A percentile compares a stretch with the other conserved stretches of the same genome.
phyloP scores from a whole-genome alignment of 2,888 invertebrate genomes.

The Stegana nigrithorax region DNA sequence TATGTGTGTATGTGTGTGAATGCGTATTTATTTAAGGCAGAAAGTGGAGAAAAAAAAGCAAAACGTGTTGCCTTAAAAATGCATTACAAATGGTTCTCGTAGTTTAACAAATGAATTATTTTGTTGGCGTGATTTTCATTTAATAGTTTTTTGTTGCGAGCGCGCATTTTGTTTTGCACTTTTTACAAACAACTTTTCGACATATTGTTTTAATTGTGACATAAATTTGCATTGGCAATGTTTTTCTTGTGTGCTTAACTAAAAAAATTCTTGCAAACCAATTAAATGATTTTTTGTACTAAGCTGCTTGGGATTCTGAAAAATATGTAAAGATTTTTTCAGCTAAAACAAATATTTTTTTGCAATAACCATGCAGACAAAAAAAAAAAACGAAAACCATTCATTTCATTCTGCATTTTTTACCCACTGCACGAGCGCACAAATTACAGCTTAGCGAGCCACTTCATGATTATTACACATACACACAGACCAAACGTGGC shows the following conservation, averaged over 20 bases:
- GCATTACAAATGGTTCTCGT: conserved; percentile 8
- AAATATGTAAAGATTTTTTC: too few relatives aligned
- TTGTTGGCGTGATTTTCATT: conserved; percentile 8
- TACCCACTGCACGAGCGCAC: too few relatives aligned
- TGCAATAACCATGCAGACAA: too few relatives aligned
- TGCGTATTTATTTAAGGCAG: background rate
- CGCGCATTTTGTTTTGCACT: background rate
- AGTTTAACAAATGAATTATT: conserved; percentile 17
- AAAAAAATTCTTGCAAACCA: background rate
- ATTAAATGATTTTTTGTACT: conserved; percentile 5
- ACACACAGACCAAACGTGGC: background rate
- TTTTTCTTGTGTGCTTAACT: background rate
- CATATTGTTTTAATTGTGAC: conserved; percentile 15
- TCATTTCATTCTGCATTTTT: too few relatives aligned
- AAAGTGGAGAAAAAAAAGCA: background rate
- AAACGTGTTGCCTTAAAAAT: conserved; percentile 4
- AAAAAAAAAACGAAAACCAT: background rate
- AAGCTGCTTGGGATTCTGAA: background rate
- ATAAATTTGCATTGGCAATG: conserved; percentile 9
- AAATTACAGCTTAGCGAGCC: background rate
- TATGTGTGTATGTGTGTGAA: too few relatives aligned
- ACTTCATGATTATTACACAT: background rate
- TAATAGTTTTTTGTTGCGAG: conserved; percentile 1
- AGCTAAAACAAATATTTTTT: too few relatives aligned
- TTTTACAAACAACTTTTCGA: background rate